phyloP scores from a whole-genome alignment of 2,797 vertebrate genomes.

The Caiman crocodilus region DNA sequence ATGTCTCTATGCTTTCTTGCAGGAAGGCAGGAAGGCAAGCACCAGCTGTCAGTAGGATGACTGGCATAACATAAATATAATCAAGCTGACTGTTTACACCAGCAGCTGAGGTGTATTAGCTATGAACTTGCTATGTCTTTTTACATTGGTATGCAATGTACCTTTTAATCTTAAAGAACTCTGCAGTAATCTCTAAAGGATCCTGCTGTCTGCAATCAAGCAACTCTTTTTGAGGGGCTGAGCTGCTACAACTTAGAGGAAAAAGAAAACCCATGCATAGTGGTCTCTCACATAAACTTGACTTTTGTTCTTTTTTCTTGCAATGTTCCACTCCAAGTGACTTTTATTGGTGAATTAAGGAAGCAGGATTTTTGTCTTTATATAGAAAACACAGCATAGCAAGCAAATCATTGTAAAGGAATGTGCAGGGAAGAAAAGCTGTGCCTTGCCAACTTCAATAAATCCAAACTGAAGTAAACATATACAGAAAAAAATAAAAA shows the following conservation, averaged over 20 bases:
- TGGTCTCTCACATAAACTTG: not conserved
- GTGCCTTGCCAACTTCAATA: not conserved
- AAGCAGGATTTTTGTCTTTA: not conserved
- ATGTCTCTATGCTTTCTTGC: not conserved
- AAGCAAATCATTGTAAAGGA: conserved; percentile 3
- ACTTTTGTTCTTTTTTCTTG: not conserved
- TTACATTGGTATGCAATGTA: not conserved
- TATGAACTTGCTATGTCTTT: not conserved
- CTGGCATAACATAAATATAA: not conserved
- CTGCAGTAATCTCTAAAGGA: too few relatives aligned
- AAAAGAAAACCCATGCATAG: not conserved
- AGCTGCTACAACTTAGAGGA: not conserved
- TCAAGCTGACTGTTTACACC: not conserved
- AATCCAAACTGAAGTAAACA: not conserved
- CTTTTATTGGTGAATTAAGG: not conserved
- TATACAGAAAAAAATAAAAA: not conserved
- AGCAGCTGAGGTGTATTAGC: not conserved
- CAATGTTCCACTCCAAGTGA: not conserved
- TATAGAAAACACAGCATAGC: not conserved
- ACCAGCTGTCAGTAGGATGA: not conserved
- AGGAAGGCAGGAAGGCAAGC: not conserved
- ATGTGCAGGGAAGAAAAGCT: not conserved
- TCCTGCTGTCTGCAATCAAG: not conserved
- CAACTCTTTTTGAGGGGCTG: not conserved
- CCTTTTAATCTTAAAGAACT: not conserved